A percentile compares a stretch with the other conserved stretches of the same genome.
These are phyloP conservation scores for Listronotus bonariensis DNA, from an alignment of 1,140 invertebrate genomes.

Conservation along the genomic window DNA sequence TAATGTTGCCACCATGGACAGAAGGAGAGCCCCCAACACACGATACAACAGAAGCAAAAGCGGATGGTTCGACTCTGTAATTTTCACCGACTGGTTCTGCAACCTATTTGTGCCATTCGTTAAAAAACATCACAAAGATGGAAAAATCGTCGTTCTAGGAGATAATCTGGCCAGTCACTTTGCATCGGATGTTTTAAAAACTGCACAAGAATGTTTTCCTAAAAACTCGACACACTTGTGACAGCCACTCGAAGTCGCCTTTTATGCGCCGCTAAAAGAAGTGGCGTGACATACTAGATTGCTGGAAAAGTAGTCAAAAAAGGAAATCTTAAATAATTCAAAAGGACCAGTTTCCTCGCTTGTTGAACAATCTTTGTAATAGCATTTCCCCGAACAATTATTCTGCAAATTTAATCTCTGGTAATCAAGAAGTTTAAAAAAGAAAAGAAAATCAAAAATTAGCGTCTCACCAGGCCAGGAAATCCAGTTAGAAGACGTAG, in stretches of 20 bases:
- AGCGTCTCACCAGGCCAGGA: neutral
- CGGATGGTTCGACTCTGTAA: neutral
- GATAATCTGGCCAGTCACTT: neutral
- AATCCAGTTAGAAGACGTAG: neutral
- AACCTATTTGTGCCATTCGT: neutral
- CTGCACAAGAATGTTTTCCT: no score
- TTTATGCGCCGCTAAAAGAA: no score
- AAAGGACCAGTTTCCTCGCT: neutral
- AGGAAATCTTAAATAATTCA: neutral
- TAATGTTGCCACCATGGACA: constrained; percentile 40
- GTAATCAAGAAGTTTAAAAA: neutral
- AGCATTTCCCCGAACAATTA: neutral
- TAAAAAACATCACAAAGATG: neutral
- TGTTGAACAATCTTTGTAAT: neutral
- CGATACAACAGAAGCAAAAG: neutral
- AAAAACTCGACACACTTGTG: no score
- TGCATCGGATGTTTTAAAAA: no score
- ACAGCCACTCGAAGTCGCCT: no score
- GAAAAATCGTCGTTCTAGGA: neutral
- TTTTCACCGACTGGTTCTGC: neutral
- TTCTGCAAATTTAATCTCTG: neutral
- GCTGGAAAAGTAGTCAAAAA: neutral
- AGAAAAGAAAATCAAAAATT: neutral
- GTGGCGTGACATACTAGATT: no score
- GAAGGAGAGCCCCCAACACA: neutral